Evolutionary conservation across 2,888 invertebrate species (phyloP), one percentile per base, ranked within the genome.

Genomic region (Perithous albicinctus): DNA sequence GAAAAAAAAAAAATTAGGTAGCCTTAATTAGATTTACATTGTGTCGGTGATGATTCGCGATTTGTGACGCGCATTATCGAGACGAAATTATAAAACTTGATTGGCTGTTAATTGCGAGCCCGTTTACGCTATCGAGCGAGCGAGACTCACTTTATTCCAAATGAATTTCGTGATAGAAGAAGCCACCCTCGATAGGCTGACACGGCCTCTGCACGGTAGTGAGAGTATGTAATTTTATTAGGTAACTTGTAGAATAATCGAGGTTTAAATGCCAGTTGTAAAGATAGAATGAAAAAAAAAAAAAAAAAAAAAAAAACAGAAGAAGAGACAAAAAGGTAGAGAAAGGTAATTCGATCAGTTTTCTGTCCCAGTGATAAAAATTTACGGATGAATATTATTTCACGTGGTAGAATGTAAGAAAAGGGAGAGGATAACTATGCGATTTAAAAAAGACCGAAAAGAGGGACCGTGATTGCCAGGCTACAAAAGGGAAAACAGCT

Each of bases 231-330:
- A 80, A 88, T 90, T 84, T 91, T 86, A 91, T 88, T 90, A 90
- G 86, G 67, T 90, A 89, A 89, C 86, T 88, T 89, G 86, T 88
- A 91, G 90, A 84, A 86, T 91, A 88, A 87, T 88, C 83, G 72
- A 82, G 85, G 85, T 83, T 85, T 73, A 86, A 90, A 92, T 92
- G 92, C 92, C 92, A 92, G 92, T 92, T 92, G 92, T 92, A 90
- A 84, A 63, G 82, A 35, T 56, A 59, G 38, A 32, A 48, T 72
- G 41, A 48, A 48, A 76, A 54, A 23, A 43, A 29, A 35, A 41
- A 63, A 61, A 43, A 51, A 66, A 76, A 76, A 54, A 23, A 43
- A 29, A 35, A 41, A 63, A 61, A 43, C 43, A 66, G 67, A n/a
- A n/a, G n/a, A n/a, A n/a, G n/a, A n/a, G n/a, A n/a, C n/a, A n/a